phyloP scores from a whole-genome alignment of 1,140 invertebrate genomes.

The Solenopsis fugax region DNA sequence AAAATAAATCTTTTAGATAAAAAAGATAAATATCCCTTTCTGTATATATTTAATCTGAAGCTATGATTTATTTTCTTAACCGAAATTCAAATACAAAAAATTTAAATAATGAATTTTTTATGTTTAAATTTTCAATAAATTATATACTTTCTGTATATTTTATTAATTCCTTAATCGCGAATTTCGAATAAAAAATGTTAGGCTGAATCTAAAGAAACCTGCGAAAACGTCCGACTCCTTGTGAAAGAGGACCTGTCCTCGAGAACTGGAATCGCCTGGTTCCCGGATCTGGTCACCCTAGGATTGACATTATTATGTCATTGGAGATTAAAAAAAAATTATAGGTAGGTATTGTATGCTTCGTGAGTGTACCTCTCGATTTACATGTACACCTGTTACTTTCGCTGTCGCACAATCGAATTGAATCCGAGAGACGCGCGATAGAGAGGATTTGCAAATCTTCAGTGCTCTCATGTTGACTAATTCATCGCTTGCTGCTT shows the following conservation, averaged over 20 bases:
- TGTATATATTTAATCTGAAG: too few relatives aligned
- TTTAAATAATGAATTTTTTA: too few relatives aligned
- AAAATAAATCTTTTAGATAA: too few relatives aligned
- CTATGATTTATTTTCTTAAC: too few relatives aligned
- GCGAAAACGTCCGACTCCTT: neutral
- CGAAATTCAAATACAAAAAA: too few relatives aligned
- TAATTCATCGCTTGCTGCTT: constrained; percentile 75
- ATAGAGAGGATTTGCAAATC: neutral
- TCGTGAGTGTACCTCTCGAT: neutral
- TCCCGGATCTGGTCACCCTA: constrained; percentile 21
- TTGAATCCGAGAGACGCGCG: neutral
- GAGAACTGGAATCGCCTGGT: neutral
- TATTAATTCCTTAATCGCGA: constrained; percentile 10
- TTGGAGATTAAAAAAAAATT: constrained; percentile 4
- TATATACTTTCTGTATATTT: neutral
- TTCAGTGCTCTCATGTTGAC: constrained; percentile 39
- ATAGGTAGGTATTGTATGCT: constrained; percentile 8
- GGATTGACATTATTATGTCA: neutral
- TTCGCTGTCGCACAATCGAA: neutral
- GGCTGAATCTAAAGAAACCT: constrained; percentile 7
- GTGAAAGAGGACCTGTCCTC: neutral
- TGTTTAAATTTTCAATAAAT: neutral
- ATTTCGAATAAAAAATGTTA: neutral
- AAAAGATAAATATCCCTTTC: too few relatives aligned
- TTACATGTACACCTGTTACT: neutral